phyloP scores from a whole-genome alignment of 2,113 vertebrate genomes.

The Hippocampus barbouri region DNA sequence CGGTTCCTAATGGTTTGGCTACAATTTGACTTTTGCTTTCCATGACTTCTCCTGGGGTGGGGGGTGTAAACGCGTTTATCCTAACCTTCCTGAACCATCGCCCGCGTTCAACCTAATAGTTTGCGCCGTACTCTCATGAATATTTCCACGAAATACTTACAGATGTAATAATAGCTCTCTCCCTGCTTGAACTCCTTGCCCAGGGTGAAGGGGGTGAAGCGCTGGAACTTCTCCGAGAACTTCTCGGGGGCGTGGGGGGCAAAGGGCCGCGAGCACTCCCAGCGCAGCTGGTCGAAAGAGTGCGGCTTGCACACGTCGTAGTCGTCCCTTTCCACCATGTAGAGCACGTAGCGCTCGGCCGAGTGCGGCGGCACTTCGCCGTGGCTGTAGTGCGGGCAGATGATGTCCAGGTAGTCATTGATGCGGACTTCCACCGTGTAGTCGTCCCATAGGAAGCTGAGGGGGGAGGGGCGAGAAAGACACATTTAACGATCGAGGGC shows the following conservation, averaged over 20 bases:
- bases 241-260: conserved; percentile 85
- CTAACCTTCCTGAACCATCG: background rate
- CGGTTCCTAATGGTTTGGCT: background rate
- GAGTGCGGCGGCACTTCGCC: conserved; percentile 62
- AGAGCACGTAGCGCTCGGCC: conserved; percentile 89
- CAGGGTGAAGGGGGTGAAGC: conserved; percentile 88
- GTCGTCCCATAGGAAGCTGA: conserved; percentile 79
- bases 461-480: conserved; percentile 7
- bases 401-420: conserved; percentile 92
- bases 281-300: conserved; percentile 89
- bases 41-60: background rate
- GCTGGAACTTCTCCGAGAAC: conserved; percentile 94
- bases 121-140: background rate
- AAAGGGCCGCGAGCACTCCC: conserved; percentile 85
- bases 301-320: conserved; percentile 80
- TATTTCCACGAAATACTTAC: conserved; percentile 71
- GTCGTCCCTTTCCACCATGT: conserved; percentile 86
- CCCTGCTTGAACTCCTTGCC: conserved; percentile 91
- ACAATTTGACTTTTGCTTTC: background rate
- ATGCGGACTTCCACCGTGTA: conserved; percentile 81
- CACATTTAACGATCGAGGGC: conserved; percentile 29
- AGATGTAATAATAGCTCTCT: conserved; percentile 94
- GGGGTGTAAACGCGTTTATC: background rate
- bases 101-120: background rate
- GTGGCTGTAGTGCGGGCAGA: conserved; percentile 88